phyloP scores from a whole-genome alignment of 1,140 invertebrate genomes.

The Tachypleus tridentatus region DNA sequence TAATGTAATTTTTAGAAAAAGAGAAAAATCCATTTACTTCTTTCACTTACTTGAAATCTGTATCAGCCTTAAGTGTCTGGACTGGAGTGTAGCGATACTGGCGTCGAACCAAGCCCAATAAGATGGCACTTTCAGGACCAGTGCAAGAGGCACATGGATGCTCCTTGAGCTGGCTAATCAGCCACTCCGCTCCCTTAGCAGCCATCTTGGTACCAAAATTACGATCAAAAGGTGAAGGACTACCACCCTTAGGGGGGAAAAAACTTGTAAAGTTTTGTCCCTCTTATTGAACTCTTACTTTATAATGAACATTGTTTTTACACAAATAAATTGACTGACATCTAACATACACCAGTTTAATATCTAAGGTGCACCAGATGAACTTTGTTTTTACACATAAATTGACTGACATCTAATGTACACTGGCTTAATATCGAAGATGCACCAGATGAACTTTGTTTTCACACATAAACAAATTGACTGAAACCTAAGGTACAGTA shows the following conservation, averaged over 20 bases:
- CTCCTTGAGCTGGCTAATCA: conserved; percentile 41
- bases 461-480: too few relatives aligned
- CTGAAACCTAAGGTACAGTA: too few relatives aligned
- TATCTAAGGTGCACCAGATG: too few relatives aligned
- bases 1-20: too few relatives aligned
- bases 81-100: conserved; percentile 84
- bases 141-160: neutral
- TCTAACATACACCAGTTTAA: too few relatives aligned
- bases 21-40: neutral
- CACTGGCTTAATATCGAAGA: too few relatives aligned
- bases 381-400: too few relatives aligned
- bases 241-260: conserved; percentile 53
- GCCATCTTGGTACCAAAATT: conserved; percentile 98
- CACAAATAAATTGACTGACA: too few relatives aligned
- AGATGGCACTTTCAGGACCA: conserved; percentile 52
- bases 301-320: too few relatives aligned
- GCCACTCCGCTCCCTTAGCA: conserved; percentile 79
- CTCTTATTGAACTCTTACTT: too few relatives aligned
- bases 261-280: neutral
- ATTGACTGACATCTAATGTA: too few relatives aligned
- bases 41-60: conserved; percentile 75
- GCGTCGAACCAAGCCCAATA: conserved; percentile 73
- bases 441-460: too few relatives aligned
- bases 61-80: conserved; percentile 64
- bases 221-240: conserved; percentile 91